Evolutionary conservation across 2,113 vertebrate species (phyloP).

Genomic region (Phylloscopus trochilus): DNA sequence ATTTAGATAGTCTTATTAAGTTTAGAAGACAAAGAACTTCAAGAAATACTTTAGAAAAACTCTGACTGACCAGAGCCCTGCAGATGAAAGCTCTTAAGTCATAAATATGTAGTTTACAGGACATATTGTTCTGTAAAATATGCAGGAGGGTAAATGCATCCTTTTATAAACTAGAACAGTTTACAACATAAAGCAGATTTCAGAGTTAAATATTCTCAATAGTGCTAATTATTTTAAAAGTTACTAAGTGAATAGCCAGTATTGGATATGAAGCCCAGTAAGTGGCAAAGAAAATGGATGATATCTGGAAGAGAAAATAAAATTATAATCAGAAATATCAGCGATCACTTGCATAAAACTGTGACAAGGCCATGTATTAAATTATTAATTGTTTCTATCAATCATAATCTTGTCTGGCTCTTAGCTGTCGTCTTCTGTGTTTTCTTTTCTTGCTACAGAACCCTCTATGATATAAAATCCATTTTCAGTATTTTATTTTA

Average conservation of each 20-base stretch:
- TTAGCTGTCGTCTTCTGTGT: neutral
- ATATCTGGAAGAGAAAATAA: neutral
- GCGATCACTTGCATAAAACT: neutral
- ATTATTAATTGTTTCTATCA: neutral
- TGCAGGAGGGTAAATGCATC: neutral
- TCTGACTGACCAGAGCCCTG: neutral
- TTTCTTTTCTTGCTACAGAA: neutral
- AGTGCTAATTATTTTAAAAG: neutral
- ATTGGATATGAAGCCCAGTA: neutral
- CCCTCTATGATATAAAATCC: neutral
- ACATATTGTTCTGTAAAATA: neutral
- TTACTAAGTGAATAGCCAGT: neutral
- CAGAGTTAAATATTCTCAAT: neutral
- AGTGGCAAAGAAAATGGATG: neutral
- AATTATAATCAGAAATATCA: neutral
- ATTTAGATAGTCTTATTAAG: neutral
- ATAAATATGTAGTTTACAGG: neutral
- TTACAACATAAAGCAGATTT: neutral
- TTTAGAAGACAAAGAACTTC: neutral
- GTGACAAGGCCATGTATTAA: neutral
- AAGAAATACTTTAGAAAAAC: neutral
- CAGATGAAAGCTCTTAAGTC: neutral
- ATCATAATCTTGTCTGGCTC: neutral
- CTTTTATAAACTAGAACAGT: neutral
- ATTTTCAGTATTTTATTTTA: neutral